Percentiles rank a stretch among this genome's conserved stretches.
Conservation (phyloP, 2,888 invertebrate species). For the Capitulum mitella region DNA sequence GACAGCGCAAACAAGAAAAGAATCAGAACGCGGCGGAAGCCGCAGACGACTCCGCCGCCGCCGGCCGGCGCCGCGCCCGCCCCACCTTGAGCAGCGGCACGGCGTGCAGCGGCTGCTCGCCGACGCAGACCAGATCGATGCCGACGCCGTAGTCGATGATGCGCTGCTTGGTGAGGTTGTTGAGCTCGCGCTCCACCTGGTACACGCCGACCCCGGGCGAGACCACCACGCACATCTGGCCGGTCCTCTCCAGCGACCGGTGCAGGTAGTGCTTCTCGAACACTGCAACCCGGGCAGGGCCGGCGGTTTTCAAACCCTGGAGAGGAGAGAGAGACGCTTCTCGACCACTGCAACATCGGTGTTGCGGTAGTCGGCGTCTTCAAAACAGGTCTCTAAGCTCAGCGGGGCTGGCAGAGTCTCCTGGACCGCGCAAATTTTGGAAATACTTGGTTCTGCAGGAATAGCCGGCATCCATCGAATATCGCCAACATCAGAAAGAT, state of each 20-base stretch:
- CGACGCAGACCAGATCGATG: slow-evolving; percentile 94
- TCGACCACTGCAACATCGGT: not conserved
- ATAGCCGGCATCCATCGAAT: too few species aligned
- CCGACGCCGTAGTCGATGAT: slow-evolving; percentile 98
- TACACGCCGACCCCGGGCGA: slow-evolving; percentile 98
- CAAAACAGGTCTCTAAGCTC: too few species aligned
- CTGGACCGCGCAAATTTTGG: too few species aligned
- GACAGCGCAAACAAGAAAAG: not conserved
- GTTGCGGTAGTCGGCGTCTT: too few species aligned
- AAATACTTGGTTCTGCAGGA: too few species aligned
- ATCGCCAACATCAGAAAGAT: too few species aligned
- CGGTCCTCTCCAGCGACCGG: slow-evolving; percentile 94
- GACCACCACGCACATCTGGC: slow-evolving; percentile 93
- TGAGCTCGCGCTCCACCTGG: slow-evolving; percentile 93
- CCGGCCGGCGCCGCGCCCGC: not conserved
- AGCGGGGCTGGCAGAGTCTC: too few species aligned
- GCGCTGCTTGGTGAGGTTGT: slow-evolving; percentile 95
- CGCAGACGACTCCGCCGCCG: too few species aligned
- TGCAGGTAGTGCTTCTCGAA: slow-evolving; percentile 98
- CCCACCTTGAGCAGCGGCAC: slow-evolving; percentile 82
- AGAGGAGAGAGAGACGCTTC: too few species aligned
- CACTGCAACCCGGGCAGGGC: too few species aligned
- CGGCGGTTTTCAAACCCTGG: not conserved
- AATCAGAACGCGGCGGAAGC: not conserved
- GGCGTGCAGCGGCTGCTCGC: slow-evolving; percentile 96